These are phyloP conservation scores for Eupithecia abbreviata DNA, from an alignment of 2,888 invertebrate species.

Conservation along the genomic window DNA sequence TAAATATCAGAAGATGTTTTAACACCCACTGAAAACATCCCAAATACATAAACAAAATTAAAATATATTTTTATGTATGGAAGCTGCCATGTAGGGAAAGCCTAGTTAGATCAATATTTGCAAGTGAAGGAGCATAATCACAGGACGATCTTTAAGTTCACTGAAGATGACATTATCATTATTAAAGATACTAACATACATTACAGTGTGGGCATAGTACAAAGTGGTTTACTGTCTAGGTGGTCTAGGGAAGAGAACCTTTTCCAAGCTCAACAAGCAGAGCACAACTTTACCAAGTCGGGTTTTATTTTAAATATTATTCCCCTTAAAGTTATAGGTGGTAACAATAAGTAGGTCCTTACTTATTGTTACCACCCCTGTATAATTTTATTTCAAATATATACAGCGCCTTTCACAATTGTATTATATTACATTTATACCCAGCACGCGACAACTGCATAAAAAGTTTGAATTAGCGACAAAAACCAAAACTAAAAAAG, in stretches of 20 bases:
- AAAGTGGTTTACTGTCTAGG: neutral
- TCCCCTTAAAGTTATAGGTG: no score
- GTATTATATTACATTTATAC: neutral
- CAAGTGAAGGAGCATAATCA: neutral
- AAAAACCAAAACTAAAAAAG: neutral
- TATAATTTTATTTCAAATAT: neutral
- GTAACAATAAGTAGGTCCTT: no score
- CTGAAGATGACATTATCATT: neutral
- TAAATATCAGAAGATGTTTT: neutral
- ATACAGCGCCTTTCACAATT: neutral
- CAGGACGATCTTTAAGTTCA: neutral
- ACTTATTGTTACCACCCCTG: no score
- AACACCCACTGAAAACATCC: no score
- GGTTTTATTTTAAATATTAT: no score
- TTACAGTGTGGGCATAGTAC: neutral
- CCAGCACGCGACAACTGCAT: conserved; percentile 14
- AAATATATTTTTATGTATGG: neutral
- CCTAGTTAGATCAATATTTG: neutral
- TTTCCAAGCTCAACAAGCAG: neutral
- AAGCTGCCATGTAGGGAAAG: neutral
- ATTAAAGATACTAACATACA: no score
- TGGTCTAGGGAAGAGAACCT: neutral
- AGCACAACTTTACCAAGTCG: neutral
- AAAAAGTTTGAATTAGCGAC: neutral
- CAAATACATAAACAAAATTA: no score